A percentile compares a stretch with the other conserved stretches of the same genome.
Conservation (phyloP, 2,113 vertebrate genomes). For the Felis catus region F.catus_Fca126_mat1.0 CM031416.1:14815501-14816000, state of each 20-base stretch:
- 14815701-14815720: slow-evolving; percentile 6
- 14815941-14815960: background rate
- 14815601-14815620: background rate
- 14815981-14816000: background rate
- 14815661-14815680: background rate
- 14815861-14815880: background rate
- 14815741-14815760: background rate
- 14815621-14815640: background rate
- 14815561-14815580: background rate
- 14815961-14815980: background rate
- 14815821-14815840: slow-evolving; percentile 31
- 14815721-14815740: slow-evolving; percentile 53
- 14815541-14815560: background rate
- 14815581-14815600: background rate
- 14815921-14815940: background rate
- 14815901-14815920: background rate
- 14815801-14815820: slow-evolving; percentile 47
- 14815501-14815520: background rate
- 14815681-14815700: background rate
- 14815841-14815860: background rate
- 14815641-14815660: background rate
- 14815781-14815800: slow-evolving; percentile 52
- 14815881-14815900: background rate
- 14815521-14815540: background rate
- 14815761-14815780: slow-evolving; percentile 51